phyloP scores from a whole-genome alignment of 2,797 vertebrate genomes.

The Poliocrania exsul region DNA sequence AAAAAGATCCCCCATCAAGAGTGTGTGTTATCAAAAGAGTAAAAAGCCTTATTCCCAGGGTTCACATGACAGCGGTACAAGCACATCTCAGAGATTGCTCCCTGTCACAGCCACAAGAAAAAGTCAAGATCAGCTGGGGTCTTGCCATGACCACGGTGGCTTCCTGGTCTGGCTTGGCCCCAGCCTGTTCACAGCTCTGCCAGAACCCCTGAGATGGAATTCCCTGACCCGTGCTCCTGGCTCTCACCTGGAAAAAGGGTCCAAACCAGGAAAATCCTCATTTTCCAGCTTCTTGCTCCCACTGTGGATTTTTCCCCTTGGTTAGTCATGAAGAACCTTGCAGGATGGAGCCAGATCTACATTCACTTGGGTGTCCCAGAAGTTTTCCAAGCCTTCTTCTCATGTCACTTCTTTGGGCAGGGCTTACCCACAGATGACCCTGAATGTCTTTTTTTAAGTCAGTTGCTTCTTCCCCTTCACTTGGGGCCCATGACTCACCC shows the following conservation, averaged over 20 bases:
- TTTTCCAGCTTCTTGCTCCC: background rate
- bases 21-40: accelerated
- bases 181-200: background rate
- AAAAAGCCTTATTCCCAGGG: background rate
- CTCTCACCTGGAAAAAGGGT: background rate
- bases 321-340: background rate
- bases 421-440: background rate
- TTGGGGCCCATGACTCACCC: background rate
- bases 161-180: accelerated
- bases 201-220: background rate
- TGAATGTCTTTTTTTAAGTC: background rate
- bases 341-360: background rate
- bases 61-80: background rate
- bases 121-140: background rate
- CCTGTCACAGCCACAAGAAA: background rate
- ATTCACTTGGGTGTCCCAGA: accelerated
- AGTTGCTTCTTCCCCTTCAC: background rate
- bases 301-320: accelerated
- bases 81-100: accelerated
- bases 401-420: background rate
- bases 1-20: background rate
- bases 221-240: background rate
- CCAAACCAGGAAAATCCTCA: slow-evolving; percentile 29
- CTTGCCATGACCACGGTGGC: accelerated
- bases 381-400: background rate